phyloP scores from a whole-genome alignment of 1,140 invertebrate genomes.

The Pemphigus obesinymphae region DNA sequence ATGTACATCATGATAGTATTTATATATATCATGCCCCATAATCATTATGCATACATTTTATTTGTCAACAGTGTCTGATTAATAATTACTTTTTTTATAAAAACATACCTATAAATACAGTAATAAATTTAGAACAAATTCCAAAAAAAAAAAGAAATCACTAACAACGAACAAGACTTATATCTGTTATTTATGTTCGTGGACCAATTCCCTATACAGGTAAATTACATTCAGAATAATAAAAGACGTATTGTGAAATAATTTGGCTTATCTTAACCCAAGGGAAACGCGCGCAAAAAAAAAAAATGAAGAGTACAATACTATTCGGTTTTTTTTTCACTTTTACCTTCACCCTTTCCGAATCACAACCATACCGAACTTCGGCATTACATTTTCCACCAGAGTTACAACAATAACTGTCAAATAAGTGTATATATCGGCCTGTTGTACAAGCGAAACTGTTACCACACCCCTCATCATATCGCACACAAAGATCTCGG shows the following conservation, averaged over 20 bases:
- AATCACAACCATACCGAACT: neutral
- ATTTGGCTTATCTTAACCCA: conserved; percentile 24
- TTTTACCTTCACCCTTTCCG: neutral
- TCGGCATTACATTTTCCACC: neutral
- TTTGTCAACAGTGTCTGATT: too few relatives aligned
- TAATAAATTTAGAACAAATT: too few relatives aligned
- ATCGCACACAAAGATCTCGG: neutral
- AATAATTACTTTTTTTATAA: too few relatives aligned
- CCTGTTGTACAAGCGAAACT: neutral
- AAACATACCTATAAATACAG: too few relatives aligned
- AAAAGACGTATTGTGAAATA: neutral
- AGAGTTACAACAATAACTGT: conserved; percentile 33
- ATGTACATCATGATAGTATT: neutral
- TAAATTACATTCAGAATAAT: too few relatives aligned
- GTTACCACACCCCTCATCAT: neutral
- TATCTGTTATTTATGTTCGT: too few relatives aligned
- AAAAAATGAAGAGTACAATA: conserved; percentile 3
- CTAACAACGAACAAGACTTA: too few relatives aligned
- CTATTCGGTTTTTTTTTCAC: neutral
- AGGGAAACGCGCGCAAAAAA: neutral
- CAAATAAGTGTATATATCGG: conserved; percentile 18
- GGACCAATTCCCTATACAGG: too few relatives aligned
- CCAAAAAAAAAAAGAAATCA: too few relatives aligned
- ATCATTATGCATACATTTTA: neutral
- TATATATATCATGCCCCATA: neutral